Percentiles rank a stretch among this genome's conserved stretches.
Conservation (phyloP, 1,140 invertebrate species). For the Pectinophora gossypiella region DNA sequence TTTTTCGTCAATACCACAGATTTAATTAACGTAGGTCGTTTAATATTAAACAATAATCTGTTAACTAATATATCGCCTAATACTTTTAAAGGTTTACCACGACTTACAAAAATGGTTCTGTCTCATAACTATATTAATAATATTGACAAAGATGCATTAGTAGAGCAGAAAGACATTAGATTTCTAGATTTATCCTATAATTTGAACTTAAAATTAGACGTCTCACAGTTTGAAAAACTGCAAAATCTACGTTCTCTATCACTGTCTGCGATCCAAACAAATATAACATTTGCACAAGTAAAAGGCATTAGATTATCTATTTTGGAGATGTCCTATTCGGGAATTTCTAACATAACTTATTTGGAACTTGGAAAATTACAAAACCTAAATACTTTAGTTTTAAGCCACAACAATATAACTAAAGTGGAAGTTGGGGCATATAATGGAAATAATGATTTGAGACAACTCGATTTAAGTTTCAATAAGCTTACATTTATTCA, state of each 20-base stretch:
- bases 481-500: conserved; percentile 28
- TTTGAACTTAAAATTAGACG: conserved; percentile 11
- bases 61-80: conserved; percentile 19
- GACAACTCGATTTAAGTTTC: conserved; percentile 34
- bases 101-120: conserved; percentile 27
- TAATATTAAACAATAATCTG: conserved; percentile 42
- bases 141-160: conserved; percentile 20
- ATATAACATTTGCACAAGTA: conserved; percentile 20
- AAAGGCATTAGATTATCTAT: conserved; percentile 15
- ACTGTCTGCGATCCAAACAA: conserved; percentile 25
- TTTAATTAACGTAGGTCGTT: conserved; percentile 23
- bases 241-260: conserved; percentile 25
- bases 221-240: conserved; percentile 10
- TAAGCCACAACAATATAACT: conserved; percentile 29
- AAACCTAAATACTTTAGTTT: conserved; percentile 17
- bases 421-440: conserved; percentile 24
- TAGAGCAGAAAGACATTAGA: conserved; percentile 14
- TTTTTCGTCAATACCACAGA: conserved; percentile 35
- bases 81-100: conserved; percentile 22
- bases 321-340: conserved; percentile 27
- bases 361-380: conserved; percentile 23
- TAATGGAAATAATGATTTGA: conserved; percentile 16
- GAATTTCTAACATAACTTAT: conserved; percentile 20
- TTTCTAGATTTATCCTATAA: conserved; percentile 36
- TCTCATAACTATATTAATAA: conserved; percentile 32